Evolutionary conservation across 1,140 invertebrate genomes (phyloP).

Genomic region (Papilio machaon): DNA sequence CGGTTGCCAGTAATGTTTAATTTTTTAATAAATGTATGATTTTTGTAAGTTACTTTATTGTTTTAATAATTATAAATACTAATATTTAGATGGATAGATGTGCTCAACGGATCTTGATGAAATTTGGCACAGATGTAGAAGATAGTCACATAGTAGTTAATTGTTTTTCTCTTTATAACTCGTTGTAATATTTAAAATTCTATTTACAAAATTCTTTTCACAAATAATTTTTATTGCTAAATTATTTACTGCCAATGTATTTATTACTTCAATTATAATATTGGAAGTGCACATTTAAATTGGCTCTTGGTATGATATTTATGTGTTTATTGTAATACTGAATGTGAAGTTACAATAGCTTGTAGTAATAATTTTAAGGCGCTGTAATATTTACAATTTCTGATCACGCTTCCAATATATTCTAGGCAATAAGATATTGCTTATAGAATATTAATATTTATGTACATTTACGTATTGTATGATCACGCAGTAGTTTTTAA

Average conservation of each 20-base stretch:
- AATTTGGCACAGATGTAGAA: too few relatives aligned
- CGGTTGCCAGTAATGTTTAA: background rate
- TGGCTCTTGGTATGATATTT: background rate
- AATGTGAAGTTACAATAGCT: background rate
- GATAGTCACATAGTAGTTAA: too few relatives aligned
- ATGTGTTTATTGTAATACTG: slow-evolving; percentile 1
- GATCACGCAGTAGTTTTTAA: too few relatives aligned
- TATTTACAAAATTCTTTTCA: background rate
- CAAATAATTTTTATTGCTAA: background rate
- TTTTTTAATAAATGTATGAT: background rate
- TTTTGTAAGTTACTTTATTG: background rate
- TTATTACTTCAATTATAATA: background rate
- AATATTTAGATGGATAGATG: too few relatives aligned
- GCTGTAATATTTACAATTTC: background rate
- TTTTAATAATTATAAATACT: background rate
- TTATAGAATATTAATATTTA: too few relatives aligned
- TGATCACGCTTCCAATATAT: background rate
- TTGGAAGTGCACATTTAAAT: background rate
- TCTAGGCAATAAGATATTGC: background rate
- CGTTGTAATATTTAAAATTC: background rate
- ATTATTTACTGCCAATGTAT: background rate
- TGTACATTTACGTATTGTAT: too few relatives aligned
- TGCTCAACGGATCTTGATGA: too few relatives aligned
- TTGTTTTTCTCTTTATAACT: background rate
- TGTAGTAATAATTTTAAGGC: background rate